Evolutionary conservation across 2,113 vertebrate species (phyloP).

Genomic region (Genyomyrus donnyi): DNA sequence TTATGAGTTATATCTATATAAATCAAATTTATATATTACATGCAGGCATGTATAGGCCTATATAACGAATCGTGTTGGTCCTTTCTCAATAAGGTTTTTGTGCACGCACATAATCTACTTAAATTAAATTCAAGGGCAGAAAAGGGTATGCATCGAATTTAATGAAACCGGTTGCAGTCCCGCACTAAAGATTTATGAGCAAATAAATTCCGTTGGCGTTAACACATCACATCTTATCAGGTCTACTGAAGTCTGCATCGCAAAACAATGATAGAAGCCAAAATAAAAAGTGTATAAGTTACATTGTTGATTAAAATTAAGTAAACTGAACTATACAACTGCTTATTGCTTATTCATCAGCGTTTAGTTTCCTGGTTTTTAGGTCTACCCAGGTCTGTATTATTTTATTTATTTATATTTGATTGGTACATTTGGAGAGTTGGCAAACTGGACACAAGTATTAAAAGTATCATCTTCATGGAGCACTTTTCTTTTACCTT

Average conservation of each 20-base stretch:
- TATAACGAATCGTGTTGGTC: background rate
- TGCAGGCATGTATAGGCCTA: background rate
- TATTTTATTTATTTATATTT: background rate
- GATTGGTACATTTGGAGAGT: background rate
- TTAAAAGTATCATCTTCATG: background rate
- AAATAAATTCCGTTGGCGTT: background rate
- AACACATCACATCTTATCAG: background rate
- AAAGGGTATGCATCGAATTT: background rate
- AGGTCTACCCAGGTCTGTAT: background rate
- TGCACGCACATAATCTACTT: background rate
- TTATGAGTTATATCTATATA: background rate
- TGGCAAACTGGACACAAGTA: background rate
- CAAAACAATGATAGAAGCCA: background rate
- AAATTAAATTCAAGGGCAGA: background rate
- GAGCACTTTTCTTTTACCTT: background rate
- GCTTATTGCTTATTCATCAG: background rate
- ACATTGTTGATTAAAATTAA: background rate
- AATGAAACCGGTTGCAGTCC: background rate
- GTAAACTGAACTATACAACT: background rate
- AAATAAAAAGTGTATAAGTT: background rate
- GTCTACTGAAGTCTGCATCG: background rate
- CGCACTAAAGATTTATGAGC: background rate
- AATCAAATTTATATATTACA: background rate
- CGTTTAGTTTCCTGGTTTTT: background rate
- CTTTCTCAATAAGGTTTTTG: background rate